Conservation (phyloP, 2,113 vertebrate species). For the Chitala chitala region DNA sequence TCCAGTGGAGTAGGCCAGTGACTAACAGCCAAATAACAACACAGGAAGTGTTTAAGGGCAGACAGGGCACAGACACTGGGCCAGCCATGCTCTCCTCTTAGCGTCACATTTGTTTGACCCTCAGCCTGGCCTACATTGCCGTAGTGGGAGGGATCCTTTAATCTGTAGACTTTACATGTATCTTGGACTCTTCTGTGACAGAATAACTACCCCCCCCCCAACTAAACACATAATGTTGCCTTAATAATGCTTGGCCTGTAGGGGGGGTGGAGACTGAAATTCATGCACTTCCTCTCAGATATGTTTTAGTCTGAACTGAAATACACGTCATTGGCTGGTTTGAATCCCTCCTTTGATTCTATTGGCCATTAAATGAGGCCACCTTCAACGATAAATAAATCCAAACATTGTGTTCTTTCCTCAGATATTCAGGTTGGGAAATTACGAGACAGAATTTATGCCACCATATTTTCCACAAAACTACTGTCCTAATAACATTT, state of each 20-base stretch:
- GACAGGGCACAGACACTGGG: constrained; percentile 8
- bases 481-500: neutral
- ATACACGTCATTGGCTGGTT: neutral
- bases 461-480: neutral
- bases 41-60: constrained; percentile 23
- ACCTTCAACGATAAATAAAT: neutral
- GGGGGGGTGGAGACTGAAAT: neutral
- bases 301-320: neutral
- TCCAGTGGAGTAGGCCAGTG: constrained; percentile 30
- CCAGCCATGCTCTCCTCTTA: neutral
- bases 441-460: too few species aligned
- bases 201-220: neutral
- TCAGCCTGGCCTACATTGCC: neutral
- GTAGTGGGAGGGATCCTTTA: neutral
- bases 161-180: neutral
- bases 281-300: neutral
- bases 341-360: neutral
- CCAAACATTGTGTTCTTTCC: neutral
- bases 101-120: neutral
- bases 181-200: neutral
- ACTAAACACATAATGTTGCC: neutral
- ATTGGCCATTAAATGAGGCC: neutral
- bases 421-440: neutral
- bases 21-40: constrained; percentile 36
- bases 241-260: neutral